Conservation (phyloP, 92 coral and sea anemone species). For the Muricea muricata region DNA sequence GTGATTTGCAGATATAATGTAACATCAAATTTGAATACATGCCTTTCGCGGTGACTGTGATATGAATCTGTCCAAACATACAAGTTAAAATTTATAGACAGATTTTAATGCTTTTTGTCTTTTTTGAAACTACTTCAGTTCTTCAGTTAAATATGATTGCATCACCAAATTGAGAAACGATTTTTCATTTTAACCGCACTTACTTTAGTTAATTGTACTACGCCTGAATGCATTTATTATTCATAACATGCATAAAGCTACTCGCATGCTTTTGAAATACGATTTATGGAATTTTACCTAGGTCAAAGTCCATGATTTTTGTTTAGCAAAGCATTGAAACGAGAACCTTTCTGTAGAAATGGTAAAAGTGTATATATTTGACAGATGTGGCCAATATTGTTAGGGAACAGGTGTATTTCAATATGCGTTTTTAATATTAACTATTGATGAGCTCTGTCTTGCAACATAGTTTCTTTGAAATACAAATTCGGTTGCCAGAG, state of each 20-base stretch:
- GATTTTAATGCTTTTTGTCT: neutral
- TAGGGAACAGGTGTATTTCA: slow-evolving; percentile 33
- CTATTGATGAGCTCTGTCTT: slow-evolving; percentile 46
- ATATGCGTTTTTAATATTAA: slow-evolving; percentile 21
- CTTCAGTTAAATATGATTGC: neutral
- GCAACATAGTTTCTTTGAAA: neutral
- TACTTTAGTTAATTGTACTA: neutral
- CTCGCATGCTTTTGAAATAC: neutral
- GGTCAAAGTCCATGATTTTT: slow-evolving; percentile 3
- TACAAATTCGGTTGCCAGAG: neutral
- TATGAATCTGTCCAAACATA: neutral
- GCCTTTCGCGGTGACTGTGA: neutral
- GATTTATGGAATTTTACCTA: neutral
- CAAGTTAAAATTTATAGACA: neutral
- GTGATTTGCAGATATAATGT: neutral
- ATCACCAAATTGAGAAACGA: neutral
- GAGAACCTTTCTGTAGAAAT: neutral
- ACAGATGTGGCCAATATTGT: slow-evolving; percentile 1
- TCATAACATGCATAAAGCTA: slow-evolving; percentile 10
- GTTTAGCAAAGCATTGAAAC: neutral
- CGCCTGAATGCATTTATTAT: slow-evolving; percentile 13
- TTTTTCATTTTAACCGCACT: slow-evolving; percentile 24
- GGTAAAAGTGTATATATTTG: slow-evolving; percentile 11
- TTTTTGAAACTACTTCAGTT: neutral
- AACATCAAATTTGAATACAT: neutral